Percentiles rank a stretch among this genome's conserved stretches.
These are phyloP conservation scores for Cyclophora punctaria DNA, from an alignment of 2,888 invertebrate genomes.

Conservation along the genomic window DNA sequence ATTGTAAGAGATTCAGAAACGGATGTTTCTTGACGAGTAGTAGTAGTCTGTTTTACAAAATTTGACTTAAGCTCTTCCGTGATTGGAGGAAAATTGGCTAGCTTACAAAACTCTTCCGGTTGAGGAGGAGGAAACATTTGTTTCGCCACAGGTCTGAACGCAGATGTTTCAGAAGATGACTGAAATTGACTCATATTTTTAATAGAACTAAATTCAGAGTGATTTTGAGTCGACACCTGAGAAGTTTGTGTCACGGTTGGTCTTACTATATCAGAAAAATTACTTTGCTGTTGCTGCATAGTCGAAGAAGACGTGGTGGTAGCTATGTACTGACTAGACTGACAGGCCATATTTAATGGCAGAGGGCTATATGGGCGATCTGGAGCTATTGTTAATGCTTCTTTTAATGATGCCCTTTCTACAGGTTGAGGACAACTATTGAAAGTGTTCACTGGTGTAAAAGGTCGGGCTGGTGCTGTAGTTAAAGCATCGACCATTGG, in stretches of 20 bases:
- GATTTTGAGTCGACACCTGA: conserved; percentile 37
- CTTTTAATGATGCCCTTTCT: conserved; percentile 68
- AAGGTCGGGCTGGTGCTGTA: conserved; percentile 79
- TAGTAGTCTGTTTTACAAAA: conserved; percentile 39
- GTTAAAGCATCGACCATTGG: conserved; percentile 80
- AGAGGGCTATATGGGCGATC: conserved; percentile 77
- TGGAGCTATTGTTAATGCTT: conserved; percentile 79
- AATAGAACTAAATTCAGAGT: conserved; percentile 46
- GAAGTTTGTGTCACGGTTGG: conserved; percentile 53
- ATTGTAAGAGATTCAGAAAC: conserved; percentile 42
- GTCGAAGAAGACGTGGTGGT: conserved; percentile 28
- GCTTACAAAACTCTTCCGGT: conserved; percentile 48
- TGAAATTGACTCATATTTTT: conserved; percentile 58
- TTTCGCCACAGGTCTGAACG: conserved; percentile 65
- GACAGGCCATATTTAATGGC: conserved; percentile 57
- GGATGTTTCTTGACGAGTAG: conserved; percentile 37
- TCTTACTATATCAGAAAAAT: conserved; percentile 43
- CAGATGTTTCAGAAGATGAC: conserved; percentile 55
- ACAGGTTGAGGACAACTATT: conserved; percentile 36
- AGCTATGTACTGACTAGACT: conserved; percentile 41
- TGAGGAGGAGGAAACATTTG: conserved; percentile 57
- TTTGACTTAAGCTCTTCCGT: conserved; percentile 51
- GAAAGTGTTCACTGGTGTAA: conserved; percentile 68
- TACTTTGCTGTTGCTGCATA: conserved; percentile 16
- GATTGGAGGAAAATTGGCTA: conserved; percentile 51